Evolutionary conservation across 2,113 vertebrate genomes (phyloP), one percentile per base, ranked within the genome.

Genomic region (Lasiurus cinereus): DNA sequence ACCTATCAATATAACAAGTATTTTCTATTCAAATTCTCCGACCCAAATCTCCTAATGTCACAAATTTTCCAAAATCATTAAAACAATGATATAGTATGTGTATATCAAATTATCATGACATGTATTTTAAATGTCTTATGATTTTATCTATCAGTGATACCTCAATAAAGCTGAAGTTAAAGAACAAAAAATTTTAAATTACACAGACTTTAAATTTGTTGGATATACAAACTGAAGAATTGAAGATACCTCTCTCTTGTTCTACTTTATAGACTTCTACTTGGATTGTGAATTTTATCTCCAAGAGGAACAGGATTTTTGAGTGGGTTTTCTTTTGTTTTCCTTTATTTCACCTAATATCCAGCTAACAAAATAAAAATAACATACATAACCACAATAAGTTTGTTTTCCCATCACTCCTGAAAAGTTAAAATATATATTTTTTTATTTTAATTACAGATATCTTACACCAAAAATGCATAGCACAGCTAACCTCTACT

Each of bases 291-390:
- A 39, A 64, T 43, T 80, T 39, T 52, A 72, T 33, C 27, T 59
- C 80, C 33, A 62, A n/a, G 27, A 62, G 48, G 15, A 86, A 86
- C 14, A 77, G 9, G 10, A 7, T 18, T 48, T 50, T 64, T 11
- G 1, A 5, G n/a, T 13, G 39, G 18, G 2, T 59, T 59, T 59
- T 27, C 24, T 43, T 29, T 24, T 39, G 14, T 74, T 66, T 79
- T 59, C 24, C 50, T 59, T 66, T 39, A 3, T 22, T 78, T 39
- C 14, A 36, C 5, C 8, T 80, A 79, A 46, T 12, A 88, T 27
- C 54, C 46, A 59, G 12, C 66, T 59, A 90, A 33, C 4, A 67
- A 90, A 52, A 84, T 84, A 82, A 88, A 94, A 96, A 56, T 39
- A 73, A 74, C 22, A 66, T 33, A 43, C 54, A 90, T 59, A 21